These are phyloP conservation scores for Origma solitaria DNA, from an alignment of 2,113 vertebrate species.

Conservation along the genomic window DNA sequence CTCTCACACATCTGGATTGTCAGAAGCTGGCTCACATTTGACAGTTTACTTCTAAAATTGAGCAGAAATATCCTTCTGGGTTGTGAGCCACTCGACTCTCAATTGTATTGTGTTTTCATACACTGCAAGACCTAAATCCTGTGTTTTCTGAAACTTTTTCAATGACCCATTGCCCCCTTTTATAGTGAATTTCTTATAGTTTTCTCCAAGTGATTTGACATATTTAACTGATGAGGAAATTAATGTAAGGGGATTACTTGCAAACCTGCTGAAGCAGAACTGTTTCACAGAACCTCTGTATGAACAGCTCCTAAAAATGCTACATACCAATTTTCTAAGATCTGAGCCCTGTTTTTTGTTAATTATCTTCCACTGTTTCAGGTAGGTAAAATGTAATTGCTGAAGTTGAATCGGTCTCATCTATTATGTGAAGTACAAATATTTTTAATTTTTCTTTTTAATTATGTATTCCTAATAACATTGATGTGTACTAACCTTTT, in stretches of 20 bases:
- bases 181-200: background rate
- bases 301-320: background rate
- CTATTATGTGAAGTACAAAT: background rate
- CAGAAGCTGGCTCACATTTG: background rate
- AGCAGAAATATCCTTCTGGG: background rate
- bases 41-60: background rate
- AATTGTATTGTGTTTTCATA: background rate
- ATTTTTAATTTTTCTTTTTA: background rate
- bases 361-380: background rate
- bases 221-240: background rate
- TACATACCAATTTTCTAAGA: background rate
- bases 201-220: background rate
- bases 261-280: background rate
- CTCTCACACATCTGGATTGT: background rate
- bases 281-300: background rate
- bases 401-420: background rate
- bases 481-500: background rate
- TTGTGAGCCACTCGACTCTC: background rate
- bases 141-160: background rate
- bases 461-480: background rate
- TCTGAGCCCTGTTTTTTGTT: background rate
- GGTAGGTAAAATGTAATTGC: background rate
- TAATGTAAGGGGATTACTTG: background rate
- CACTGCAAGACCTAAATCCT: background rate
- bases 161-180: background rate